A percentile compares a stretch with the other conserved stretches of the same genome.
Conservation (phyloP, 2,888 invertebrate genomes). For the Trachelus stipa region DNA sequence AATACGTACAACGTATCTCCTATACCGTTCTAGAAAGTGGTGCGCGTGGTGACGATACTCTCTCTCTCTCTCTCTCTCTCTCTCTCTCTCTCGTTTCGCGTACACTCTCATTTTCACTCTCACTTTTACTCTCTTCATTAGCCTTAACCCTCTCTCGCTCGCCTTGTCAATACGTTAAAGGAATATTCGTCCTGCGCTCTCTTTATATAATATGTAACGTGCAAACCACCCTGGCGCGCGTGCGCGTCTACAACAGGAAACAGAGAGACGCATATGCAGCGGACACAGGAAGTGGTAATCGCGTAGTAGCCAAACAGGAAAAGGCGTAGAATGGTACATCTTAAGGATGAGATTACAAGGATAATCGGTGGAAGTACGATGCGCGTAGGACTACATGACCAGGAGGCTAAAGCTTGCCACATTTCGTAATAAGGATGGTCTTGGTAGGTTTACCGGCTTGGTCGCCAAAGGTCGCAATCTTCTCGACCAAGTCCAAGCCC, state of each 20-base stretch:
- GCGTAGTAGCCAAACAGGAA: constrained; percentile 3
- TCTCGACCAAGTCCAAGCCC: constrained; percentile 82
- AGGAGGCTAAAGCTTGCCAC: constrained; percentile 76
- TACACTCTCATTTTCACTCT: background rate
- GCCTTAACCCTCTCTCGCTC: background rate
- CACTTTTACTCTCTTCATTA: background rate
- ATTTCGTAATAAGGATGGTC: constrained; percentile 79
- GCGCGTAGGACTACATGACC: background rate
- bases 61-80: background rate
- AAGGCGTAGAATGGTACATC: background rate
- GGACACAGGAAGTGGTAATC: constrained; percentile 2
- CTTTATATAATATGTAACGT: constrained; percentile 6
- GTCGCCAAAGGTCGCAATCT: constrained; percentile 82
- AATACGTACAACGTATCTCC: background rate
- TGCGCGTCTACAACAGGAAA: constrained; percentile 11
- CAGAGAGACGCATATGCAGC: constrained; percentile 17
- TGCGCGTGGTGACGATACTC: constrained; percentile 28
- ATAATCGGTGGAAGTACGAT: background rate
- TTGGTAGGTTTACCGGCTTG: constrained; percentile 82
- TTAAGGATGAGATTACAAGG: background rate
- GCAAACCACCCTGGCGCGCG: background rate
- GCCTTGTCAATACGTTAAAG: background rate
- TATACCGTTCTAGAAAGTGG: constrained; percentile 8
- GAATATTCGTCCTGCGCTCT: background rate
- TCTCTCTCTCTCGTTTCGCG: background rate